phyloP scores from a whole-genome alignment of 1,140 invertebrate species.

The Acromyrmex heyeri region DNA sequence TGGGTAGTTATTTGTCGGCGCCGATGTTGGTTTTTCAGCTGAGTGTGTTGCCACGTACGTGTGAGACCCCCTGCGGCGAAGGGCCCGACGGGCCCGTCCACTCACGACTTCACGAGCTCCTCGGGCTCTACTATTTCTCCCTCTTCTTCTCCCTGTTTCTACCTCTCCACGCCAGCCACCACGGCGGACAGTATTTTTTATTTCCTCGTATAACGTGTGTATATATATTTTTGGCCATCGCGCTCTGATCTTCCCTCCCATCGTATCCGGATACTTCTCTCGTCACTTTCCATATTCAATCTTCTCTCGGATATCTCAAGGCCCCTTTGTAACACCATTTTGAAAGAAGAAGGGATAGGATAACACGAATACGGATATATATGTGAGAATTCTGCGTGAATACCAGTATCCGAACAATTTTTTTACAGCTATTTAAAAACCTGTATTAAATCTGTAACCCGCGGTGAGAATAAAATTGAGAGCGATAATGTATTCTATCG shows the following conservation, averaged over 20 bases:
- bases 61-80: constrained; percentile 83
- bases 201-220: constrained; percentile 21
- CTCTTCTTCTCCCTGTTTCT: constrained; percentile 19
- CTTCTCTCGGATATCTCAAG: constrained; percentile 38
- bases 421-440: not conserved
- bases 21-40: constrained; percentile 85
- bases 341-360: not conserved
- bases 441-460: not conserved
- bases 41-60: constrained; percentile 80
- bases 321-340: not conserved
- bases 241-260: constrained; percentile 33
- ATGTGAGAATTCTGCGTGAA: not conserved
- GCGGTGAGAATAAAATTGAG: not conserved
- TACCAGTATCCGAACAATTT: not conserved
- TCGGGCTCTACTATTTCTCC: constrained; percentile 26
- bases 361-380: not conserved
- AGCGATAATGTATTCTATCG: not conserved
- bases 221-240: constrained; percentile 17
- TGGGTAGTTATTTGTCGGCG: constrained; percentile 87
- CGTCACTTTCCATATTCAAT: constrained; percentile 72
- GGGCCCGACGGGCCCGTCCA: constrained; percentile 78
- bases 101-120: constrained; percentile 52
- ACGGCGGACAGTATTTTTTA: constrained; percentile 56
- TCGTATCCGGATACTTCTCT: constrained; percentile 66
- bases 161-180: constrained; percentile 12